Evolutionary conservation across 2,888 invertebrate species (phyloP).

Genomic region (Omphaloscelis lunosa): DNA sequence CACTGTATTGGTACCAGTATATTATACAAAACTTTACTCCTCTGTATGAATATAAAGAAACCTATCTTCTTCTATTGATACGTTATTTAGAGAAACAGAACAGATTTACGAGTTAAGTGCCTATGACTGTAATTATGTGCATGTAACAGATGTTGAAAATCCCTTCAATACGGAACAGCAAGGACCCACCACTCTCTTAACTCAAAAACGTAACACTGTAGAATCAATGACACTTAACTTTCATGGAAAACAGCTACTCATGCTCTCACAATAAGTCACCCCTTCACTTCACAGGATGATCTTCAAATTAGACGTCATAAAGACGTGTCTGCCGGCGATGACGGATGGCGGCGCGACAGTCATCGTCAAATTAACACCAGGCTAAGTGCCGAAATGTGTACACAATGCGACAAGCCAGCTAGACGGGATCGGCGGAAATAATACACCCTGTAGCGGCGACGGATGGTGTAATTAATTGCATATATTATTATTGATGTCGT

Average conservation of each 20-base stretch:
- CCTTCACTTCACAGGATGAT: constrained; percentile 82
- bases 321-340: constrained; percentile 84
- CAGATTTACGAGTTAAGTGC: background rate
- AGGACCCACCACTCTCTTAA: constrained; percentile 4
- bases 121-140: background rate
- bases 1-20: background rate
- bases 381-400: constrained; percentile 89
- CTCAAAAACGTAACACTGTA: constrained; percentile 55
- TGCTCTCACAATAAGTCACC: constrained; percentile 84
- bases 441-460: constrained; percentile 63
- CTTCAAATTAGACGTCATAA: constrained; percentile 87
- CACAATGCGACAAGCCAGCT: constrained; percentile 77
- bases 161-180: constrained; percentile 11
- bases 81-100: background rate
- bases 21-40: background rate
- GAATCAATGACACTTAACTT: constrained; percentile 64
- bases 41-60: background rate
- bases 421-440: constrained; percentile 77
- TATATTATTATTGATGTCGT: constrained; percentile 52
- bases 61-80: too few relatives aligned
- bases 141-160: background rate
- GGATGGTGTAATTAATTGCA: constrained; percentile 55
- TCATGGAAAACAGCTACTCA: constrained; percentile 81
- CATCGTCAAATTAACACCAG: constrained; percentile 88
- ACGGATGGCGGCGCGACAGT: constrained; percentile 87